phyloP scores from a whole-genome alignment of 2,888 invertebrate species.

The Lagria hirta region DNA sequence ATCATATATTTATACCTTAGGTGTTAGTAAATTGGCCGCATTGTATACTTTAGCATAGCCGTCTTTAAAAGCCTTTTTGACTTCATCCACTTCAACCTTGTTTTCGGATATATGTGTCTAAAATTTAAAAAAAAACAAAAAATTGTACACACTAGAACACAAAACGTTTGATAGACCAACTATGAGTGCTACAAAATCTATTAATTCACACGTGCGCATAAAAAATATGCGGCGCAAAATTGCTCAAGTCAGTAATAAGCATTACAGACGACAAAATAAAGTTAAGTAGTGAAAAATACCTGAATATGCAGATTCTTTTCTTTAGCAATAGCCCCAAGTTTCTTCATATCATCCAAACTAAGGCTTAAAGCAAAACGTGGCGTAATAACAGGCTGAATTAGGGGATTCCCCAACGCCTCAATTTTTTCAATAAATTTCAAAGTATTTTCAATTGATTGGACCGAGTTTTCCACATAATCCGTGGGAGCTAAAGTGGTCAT shows the following conservation, averaged over 20 bases:
- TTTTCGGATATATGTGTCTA: slow-evolving; percentile 89
- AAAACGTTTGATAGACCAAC: not conserved
- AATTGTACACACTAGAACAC: not conserved
- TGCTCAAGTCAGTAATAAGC: slow-evolving; percentile 1
- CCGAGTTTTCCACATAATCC: slow-evolving; percentile 64
- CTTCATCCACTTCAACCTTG: slow-evolving; percentile 67
- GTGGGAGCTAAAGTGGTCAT: slow-evolving; percentile 63
- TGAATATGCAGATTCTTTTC: slow-evolving; percentile 72
- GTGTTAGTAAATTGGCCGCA: slow-evolving; percentile 68
- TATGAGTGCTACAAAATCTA: too few relatives aligned
- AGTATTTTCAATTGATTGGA: slow-evolving; percentile 64
- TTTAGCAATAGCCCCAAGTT: slow-evolving; percentile 68
- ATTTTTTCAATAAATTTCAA: slow-evolving; percentile 65
- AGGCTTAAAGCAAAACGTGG: slow-evolving; percentile 86
- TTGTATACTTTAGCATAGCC: slow-evolving; percentile 79
- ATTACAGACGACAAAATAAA: not conserved
- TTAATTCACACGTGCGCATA: too few relatives aligned
- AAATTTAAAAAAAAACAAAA: slow-evolving; percentile 38
- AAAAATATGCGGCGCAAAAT: too few relatives aligned
- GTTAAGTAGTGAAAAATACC: slow-evolving; percentile 57
- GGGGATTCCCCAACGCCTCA: slow-evolving; percentile 61
- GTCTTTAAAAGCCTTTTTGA: slow-evolving; percentile 59
- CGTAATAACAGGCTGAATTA: slow-evolving; percentile 77
- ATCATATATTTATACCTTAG: slow-evolving; percentile 57
- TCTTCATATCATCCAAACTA: slow-evolving; percentile 67